phyloP scores from a whole-genome alignment of 2,113 vertebrate genomes.

The Heterotilapia buettikoferi region DNA sequence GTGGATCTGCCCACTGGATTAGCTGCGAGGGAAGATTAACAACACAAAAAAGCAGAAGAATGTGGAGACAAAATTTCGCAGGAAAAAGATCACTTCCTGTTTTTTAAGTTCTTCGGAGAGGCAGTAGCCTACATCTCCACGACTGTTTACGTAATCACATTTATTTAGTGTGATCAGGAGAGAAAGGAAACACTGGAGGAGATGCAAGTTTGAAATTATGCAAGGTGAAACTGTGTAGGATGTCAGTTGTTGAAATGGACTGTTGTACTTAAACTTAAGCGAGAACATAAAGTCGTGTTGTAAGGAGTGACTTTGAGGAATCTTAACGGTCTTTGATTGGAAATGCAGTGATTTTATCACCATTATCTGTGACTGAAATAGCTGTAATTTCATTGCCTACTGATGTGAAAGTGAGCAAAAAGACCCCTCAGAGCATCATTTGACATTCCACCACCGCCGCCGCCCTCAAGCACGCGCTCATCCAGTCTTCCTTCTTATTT shows the following conservation, averaged over 20 bases:
- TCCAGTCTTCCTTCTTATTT: not conserved
- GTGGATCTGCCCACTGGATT: constrained; percentile 72
- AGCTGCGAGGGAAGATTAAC: constrained; percentile 69
- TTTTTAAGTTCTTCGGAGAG: constrained; percentile 47
- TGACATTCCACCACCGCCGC: constrained; percentile 40
- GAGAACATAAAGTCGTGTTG: not conserved
- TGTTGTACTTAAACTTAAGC: not conserved
- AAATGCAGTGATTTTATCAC: not conserved
- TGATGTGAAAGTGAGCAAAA: constrained; percentile 27
- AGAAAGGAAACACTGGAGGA: not conserved
- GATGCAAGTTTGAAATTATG: constrained; percentile 19
- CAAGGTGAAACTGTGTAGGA: constrained; percentile 28
- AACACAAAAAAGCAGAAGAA: constrained; percentile 35
- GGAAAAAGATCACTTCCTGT: constrained; percentile 33
- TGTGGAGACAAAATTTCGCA: constrained; percentile 3
- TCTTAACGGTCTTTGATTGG: not conserved
- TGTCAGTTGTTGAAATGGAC: not conserved
- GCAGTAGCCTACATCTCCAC: constrained; percentile 20
- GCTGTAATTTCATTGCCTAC: constrained; percentile 26
- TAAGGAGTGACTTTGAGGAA: not conserved
- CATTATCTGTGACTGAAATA: constrained; percentile 1
- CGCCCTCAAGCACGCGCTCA: constrained; percentile 15
- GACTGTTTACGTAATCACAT: constrained; percentile 43
- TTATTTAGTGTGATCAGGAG: not conserved
- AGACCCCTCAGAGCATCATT: constrained; percentile 26